These are phyloP conservation scores for Leucophora obtusa DNA, from an alignment of 2,888 invertebrate genomes.

Conservation along the genomic window DNA sequence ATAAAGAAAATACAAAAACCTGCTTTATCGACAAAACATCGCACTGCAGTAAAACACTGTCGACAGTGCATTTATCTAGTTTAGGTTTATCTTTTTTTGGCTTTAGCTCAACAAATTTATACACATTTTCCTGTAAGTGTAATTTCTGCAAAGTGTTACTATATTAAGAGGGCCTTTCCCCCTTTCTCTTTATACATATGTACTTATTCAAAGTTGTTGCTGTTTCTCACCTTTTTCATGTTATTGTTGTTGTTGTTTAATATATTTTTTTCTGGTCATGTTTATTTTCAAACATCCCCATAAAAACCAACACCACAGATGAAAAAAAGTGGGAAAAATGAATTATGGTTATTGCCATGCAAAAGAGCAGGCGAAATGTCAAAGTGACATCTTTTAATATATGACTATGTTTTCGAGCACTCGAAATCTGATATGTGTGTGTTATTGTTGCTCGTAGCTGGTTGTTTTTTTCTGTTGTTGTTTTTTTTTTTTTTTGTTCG, in stretches of 20 bases:
- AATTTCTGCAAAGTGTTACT: not conserved
- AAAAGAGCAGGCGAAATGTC: conserved; percentile 79
- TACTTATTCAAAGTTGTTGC: conserved; percentile 11
- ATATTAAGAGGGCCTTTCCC: not conserved
- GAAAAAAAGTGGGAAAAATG: conserved; percentile 73
- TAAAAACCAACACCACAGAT: conserved; percentile 49
- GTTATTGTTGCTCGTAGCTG: conserved; percentile 36
- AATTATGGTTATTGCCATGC: conserved; percentile 79
- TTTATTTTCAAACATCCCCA: conserved; percentile 55
- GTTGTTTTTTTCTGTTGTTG: conserved; percentile 5
- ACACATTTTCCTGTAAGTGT: conserved; percentile 5
- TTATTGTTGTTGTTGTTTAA: conserved; percentile 19
- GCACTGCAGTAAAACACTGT: too few relatives aligned
- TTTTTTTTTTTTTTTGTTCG: conserved; percentile 21
- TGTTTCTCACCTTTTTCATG: conserved; percentile 59
- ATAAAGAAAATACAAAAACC: too few relatives aligned
- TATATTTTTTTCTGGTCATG: conserved; percentile 47
- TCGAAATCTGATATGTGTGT: conserved; percentile 78
- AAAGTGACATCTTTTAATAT: conserved; percentile 79
- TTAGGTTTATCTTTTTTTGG: too few relatives aligned
- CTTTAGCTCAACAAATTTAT: not conserved
- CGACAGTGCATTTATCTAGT: too few relatives aligned
- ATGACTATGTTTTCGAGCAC: conserved; percentile 78
- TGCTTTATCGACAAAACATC: too few relatives aligned
- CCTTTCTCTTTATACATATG: conserved; percentile 7